Conservation (phyloP, 2,888 invertebrate genomes). For the Drosophila pseudotalamancana region DNA sequence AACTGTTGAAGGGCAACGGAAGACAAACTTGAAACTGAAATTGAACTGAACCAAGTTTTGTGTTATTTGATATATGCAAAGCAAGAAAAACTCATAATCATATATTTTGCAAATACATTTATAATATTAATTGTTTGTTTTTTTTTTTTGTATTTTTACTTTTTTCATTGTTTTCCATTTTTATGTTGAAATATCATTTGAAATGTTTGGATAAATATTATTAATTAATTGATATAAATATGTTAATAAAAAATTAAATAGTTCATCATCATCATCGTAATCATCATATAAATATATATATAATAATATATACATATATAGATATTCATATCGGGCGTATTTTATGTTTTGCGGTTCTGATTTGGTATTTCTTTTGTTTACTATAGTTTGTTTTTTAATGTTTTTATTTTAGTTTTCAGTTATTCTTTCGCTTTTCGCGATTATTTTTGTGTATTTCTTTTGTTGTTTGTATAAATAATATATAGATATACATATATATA, state of each 20-base stretch:
- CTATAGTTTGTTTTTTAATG: background rate
- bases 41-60: constrained; percentile 53
- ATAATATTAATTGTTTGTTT: constrained; percentile 79
- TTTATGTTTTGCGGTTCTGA: constrained; percentile 35
- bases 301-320: constrained; percentile 28
- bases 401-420: constrained; percentile 21
- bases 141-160: constrained; percentile 22
- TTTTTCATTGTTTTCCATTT: constrained; percentile 53
- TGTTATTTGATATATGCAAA: constrained; percentile 73
- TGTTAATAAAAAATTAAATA: constrained; percentile 77
- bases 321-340: constrained; percentile 38
- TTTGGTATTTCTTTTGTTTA: constrained; percentile 6
- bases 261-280: constrained; percentile 44
- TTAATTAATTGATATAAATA: constrained; percentile 77
- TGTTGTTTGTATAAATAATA: constrained; percentile 30
- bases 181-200: constrained; percentile 73
- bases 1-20: constrained; percentile 9
- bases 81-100: constrained; percentile 82
- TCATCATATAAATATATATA: constrained; percentile 42
- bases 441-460: constrained; percentile 1
- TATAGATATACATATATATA: constrained; percentile 27
- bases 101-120: constrained; percentile 83
- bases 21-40: constrained; percentile 15
- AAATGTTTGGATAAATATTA: constrained; percentile 78
- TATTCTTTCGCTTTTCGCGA: constrained; percentile 11